These are phyloP conservation scores for Ptilorrhoa leucosticta DNA, from an alignment of 2,113 vertebrate species.

Conservation along the genomic window DNA sequence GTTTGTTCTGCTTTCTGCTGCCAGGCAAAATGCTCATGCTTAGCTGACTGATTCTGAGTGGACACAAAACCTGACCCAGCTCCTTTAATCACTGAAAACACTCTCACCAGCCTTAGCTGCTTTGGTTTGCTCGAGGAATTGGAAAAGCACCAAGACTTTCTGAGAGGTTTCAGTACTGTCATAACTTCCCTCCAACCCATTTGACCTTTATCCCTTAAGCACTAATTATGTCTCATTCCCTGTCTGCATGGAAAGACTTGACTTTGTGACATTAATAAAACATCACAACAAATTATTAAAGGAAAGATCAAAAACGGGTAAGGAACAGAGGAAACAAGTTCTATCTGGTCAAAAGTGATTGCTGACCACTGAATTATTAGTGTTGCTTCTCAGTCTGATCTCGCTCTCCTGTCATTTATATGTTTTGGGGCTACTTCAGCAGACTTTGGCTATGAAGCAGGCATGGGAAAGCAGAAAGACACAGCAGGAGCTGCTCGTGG, in stretches of 20 bases:
- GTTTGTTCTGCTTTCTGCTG: not conserved
- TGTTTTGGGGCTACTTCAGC: not conserved
- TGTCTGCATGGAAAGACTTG: not conserved
- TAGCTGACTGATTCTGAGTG: not conserved
- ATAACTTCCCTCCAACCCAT: not conserved
- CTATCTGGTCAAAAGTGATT: not conserved
- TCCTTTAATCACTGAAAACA: not conserved
- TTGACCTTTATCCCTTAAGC: not conserved
- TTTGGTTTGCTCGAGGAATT: not conserved
- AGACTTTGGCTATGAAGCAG: not conserved
- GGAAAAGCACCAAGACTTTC: not conserved
- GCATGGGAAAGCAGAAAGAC: not conserved
- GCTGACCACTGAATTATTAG: not conserved
- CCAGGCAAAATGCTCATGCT: not conserved
- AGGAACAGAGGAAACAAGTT: not conserved
- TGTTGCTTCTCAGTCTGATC: not conserved
- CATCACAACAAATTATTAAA: not conserved
- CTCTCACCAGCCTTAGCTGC: rapidly evolving
- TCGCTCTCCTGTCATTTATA: not conserved
- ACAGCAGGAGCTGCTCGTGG: not conserved
- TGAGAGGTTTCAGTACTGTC: not conserved
- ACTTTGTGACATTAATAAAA: not conserved
- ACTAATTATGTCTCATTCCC: not conserved
- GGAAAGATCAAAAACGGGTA: not conserved
- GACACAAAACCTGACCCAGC: not conserved